Percentiles rank a stretch among this genome's conserved stretches.
These are phyloP conservation scores for Coenonympha glycerion DNA, from an alignment of 2,888 invertebrate genomes.

Conservation along the genomic window DNA sequence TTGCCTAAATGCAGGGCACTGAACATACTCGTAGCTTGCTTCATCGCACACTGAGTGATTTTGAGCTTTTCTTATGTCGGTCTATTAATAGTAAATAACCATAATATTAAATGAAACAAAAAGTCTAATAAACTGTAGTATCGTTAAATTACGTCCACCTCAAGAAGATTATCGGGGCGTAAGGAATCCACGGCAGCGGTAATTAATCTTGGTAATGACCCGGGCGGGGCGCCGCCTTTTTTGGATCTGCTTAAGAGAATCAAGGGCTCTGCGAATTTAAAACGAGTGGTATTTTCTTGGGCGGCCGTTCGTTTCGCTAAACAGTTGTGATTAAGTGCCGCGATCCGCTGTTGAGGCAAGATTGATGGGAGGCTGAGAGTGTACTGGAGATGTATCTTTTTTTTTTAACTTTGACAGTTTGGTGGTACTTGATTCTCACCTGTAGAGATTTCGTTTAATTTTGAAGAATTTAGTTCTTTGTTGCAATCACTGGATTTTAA, in stretches of 20 bases:
- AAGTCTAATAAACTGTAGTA: too few species aligned
- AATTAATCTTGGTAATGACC: conserved; percentile 69
- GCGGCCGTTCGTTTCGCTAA: conserved; percentile 53
- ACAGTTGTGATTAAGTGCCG: conserved; percentile 58
- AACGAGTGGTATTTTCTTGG: conserved; percentile 49
- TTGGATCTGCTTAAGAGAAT: conserved; percentile 56
- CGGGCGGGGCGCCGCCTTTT: conserved; percentile 59
- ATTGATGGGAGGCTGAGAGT: conserved; percentile 23
- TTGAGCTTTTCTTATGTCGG: too few species aligned
- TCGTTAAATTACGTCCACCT: conserved; percentile 8
- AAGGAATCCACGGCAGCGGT: conserved; percentile 31
- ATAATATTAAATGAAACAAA: background rate
- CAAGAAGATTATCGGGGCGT: conserved; percentile 17
- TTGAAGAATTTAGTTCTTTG: too few species aligned
- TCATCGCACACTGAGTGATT: too few species aligned
- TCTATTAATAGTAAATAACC: too few species aligned
- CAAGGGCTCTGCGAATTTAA: conserved; percentile 53
- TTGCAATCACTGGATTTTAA: too few species aligned
- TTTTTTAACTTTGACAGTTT: too few species aligned
- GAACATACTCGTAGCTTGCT: too few species aligned
- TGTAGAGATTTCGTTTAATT: too few species aligned
- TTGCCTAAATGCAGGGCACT: too few species aligned
- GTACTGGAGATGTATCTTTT: background rate
- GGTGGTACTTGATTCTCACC: too few species aligned
- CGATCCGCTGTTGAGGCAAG: conserved; percentile 36